Evolutionary conservation across 2,888 invertebrate species (phyloP).

Genomic region (Coleophora deauratella): DNA sequence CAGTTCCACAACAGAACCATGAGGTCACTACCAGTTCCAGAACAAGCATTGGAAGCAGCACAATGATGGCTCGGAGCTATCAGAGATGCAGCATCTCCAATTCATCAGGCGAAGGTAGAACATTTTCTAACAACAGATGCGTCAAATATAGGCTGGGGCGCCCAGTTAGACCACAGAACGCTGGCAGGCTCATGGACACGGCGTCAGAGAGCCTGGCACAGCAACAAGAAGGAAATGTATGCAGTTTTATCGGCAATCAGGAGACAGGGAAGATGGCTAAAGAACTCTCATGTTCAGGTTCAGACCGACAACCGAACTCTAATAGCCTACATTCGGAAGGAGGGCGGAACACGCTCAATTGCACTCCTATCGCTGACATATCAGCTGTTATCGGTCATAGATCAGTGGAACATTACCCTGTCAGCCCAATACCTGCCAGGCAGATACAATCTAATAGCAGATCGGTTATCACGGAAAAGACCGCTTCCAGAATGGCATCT

Average conservation of each 20-base stretch:
- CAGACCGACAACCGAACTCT: constrained; percentile 14
- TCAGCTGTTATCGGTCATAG: no score
- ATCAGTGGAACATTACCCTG: no score
- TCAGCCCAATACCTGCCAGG: no score
- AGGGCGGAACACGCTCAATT: constrained; percentile 19
- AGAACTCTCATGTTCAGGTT: constrained; percentile 5
- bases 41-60: constrained; percentile 7
- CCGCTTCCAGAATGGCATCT: no score
- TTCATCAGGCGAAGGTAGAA: constrained; percentile 8
- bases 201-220: constrained; percentile 14
- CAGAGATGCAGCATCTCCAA: constrained; percentile 1
- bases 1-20: constrained; percentile 6
- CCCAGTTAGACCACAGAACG: constrained; percentile 10
- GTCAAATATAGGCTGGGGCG: constrained; percentile 18
- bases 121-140: constrained; percentile 17
- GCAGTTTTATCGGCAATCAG: constrained; percentile 13
- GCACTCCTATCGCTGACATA: constrained; percentile 6
- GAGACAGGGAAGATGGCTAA: constrained; percentile 2
- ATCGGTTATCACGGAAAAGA: no score
- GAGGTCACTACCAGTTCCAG: constrained; percentile 7
- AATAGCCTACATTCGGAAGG: constrained; percentile 18
- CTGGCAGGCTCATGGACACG: constrained; percentile 13
- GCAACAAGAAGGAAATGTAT: constrained; percentile 18
- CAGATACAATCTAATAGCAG: no score
- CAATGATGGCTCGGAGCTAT: constrained; percentile 13